phyloP scores from a whole-genome alignment of 2,113 vertebrate genomes.

The Apodemus sylvaticus region DNA sequence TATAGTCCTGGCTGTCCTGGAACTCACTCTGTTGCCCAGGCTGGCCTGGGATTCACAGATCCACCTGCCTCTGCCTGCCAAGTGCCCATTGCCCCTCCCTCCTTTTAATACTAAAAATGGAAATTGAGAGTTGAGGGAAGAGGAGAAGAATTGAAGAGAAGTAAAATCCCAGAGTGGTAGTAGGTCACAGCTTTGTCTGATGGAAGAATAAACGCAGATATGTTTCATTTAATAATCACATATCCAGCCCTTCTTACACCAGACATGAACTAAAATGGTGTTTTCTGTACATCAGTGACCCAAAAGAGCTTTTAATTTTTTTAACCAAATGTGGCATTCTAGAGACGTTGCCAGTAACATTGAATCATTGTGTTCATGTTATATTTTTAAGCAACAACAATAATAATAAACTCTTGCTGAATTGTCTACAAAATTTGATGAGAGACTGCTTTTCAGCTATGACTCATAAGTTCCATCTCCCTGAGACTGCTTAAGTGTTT shows the following conservation, averaged over 20 bases:
- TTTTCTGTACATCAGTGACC: neutral
- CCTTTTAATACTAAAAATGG: neutral
- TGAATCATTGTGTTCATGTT: slow-evolving; percentile 8
- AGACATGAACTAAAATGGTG: neutral
- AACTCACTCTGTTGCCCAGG: too few relatives aligned
- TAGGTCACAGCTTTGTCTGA: neutral
- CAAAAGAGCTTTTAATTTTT: neutral
- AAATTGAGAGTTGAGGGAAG: neutral
- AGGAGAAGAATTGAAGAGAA: neutral
- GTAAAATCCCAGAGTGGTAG: neutral
- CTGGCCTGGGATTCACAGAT: neutral
- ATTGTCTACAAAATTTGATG: slow-evolving; percentile 60
- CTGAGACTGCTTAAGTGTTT: slow-evolving; percentile 50
- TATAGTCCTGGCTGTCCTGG: neutral
- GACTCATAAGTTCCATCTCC: slow-evolving; percentile 36
- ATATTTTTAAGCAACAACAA: slow-evolving; percentile 51
- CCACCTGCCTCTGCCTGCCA: neutral
- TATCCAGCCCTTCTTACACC: neutral
- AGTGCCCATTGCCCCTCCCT: neutral
- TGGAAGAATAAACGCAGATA: neutral
- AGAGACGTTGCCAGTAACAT: neutral
- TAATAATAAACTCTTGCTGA: slow-evolving; percentile 4
- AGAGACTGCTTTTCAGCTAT: slow-evolving; percentile 27
- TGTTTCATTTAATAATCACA: neutral
- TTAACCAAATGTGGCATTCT: neutral